Conservation (phyloP, 2,113 vertebrate genomes). For the Malurus melanocephalus region DNA sequence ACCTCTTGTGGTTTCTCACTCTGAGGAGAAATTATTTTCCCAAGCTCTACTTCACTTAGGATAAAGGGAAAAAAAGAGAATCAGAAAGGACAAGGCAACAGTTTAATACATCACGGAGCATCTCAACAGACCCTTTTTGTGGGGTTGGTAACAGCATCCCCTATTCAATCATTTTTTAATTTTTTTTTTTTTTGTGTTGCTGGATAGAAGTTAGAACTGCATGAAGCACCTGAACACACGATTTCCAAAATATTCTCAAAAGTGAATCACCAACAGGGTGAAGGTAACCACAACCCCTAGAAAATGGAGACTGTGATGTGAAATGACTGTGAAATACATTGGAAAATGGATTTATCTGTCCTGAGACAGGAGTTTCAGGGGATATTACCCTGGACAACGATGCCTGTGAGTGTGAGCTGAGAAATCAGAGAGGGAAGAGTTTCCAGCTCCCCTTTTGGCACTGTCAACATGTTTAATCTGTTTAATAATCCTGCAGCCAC, state of each 20-base stretch:
- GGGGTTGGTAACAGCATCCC: neutral
- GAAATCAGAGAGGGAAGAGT: neutral
- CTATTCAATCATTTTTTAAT: too few relatives aligned
- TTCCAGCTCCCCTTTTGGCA: neutral
- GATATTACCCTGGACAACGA: neutral
- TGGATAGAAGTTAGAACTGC: neutral
- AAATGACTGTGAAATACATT: rapidly evolving
- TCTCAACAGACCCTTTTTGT: neutral
- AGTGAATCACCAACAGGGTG: neutral
- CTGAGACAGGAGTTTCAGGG: neutral
- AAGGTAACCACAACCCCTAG: neutral
- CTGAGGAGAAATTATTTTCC: neutral
- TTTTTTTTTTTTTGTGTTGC: neutral
- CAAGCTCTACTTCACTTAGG: neutral
- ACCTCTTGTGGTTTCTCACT: constrained; percentile 66
- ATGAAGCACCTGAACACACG: rapidly evolving
- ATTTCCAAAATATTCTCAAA: neutral
- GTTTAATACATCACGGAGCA: neutral
- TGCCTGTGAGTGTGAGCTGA: neutral
- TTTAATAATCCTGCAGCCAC: constrained; percentile 42
- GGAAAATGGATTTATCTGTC: neutral
- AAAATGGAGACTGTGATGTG: neutral
- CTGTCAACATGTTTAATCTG: constrained; percentile 47
- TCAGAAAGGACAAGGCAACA: neutral
- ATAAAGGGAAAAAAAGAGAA: neutral